Evolutionary conservation across 2,113 vertebrate species (phyloP).

Genomic region (Prietella phreatophila): DNA sequence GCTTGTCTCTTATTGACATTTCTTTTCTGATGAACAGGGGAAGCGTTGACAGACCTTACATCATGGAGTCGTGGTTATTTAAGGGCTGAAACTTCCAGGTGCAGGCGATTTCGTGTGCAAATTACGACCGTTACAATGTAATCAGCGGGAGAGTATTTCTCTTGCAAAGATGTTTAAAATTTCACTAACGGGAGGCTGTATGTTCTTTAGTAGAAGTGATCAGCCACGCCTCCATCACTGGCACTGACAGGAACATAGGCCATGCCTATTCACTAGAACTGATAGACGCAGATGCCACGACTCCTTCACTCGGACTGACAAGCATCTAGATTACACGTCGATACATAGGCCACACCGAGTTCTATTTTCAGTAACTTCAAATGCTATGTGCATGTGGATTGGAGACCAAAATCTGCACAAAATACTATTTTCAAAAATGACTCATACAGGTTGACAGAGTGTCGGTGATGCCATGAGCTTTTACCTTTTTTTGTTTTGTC

Average conservation of each 20-base stretch:
- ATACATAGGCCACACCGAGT: not conserved
- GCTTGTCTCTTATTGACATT: slow-evolving; percentile 3
- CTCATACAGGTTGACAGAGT: not conserved
- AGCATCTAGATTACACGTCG: no score
- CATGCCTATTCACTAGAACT: not conserved
- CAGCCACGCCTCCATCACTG: no score
- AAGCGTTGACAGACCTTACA: not conserved
- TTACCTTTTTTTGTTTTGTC: not conserved
- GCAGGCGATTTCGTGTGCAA: not conserved
- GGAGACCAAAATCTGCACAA: not conserved
- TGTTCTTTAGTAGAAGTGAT: not conserved
- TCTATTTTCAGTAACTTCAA: not conserved
- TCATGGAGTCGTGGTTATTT: not conserved
- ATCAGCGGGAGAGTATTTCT: not conserved
- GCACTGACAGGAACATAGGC: not conserved
- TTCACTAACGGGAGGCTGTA: not conserved
- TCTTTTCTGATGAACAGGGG: slow-evolving; percentile 7
- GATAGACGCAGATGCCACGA: not conserved
- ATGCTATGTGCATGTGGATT: not conserved
- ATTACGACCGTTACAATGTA: not conserved
- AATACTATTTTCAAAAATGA: slow-evolving; percentile 1
- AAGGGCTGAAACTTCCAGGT: not conserved
- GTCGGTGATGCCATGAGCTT: not conserved
- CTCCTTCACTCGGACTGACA: not conserved
- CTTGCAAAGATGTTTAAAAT: not conserved